Evolutionary conservation across 2,113 vertebrate genomes (phyloP).

Genomic region (Caranx ignobilis): DNA sequence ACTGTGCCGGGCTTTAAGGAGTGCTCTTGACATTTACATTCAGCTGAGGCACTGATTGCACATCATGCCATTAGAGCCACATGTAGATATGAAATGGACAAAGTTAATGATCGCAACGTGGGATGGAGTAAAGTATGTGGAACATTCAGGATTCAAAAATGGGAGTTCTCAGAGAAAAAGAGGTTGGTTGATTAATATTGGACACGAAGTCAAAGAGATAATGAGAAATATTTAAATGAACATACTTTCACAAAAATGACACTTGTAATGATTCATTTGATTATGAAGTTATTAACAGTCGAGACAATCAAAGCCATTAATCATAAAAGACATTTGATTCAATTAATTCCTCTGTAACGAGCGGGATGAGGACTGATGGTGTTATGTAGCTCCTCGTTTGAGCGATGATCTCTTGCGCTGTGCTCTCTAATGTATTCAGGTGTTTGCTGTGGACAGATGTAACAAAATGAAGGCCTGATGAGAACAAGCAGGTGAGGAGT

Average conservation of each 20-base stretch:
- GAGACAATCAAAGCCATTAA: conserved; percentile 34
- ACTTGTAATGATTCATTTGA: conserved; percentile 44
- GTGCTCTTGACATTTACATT: conserved; percentile 71
- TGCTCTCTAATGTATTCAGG: conserved; percentile 30
- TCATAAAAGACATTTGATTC: conserved; percentile 29
- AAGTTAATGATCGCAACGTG: conserved; percentile 45
- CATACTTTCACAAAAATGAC: conserved; percentile 13
- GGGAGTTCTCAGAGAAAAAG: conserved; percentile 47
- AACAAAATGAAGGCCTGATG: conserved; percentile 58
- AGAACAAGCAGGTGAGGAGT: conserved; percentile 40
- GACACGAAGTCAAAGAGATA: conserved; percentile 28
- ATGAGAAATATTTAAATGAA: conserved; percentile 61
- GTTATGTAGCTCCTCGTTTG: not conserved
- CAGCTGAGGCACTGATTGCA: conserved; percentile 53
- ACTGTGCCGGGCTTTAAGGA: conserved; percentile 43
- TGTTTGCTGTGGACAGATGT: conserved; percentile 17
- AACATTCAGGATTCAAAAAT: not conserved
- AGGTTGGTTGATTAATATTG: conserved; percentile 42
- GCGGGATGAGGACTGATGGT: not conserved
- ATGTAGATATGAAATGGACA: conserved; percentile 39
- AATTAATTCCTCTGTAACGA: conserved; percentile 20
- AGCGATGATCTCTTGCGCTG: not conserved
- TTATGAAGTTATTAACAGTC: conserved; percentile 23
- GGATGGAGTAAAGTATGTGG: conserved; percentile 4
- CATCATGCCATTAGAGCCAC: conserved; percentile 42